Percentiles rank a stretch among this genome's conserved stretches.
phyloP scores from a whole-genome alignment of 2,888 invertebrate genomes.

The Nineta flava region DNA sequence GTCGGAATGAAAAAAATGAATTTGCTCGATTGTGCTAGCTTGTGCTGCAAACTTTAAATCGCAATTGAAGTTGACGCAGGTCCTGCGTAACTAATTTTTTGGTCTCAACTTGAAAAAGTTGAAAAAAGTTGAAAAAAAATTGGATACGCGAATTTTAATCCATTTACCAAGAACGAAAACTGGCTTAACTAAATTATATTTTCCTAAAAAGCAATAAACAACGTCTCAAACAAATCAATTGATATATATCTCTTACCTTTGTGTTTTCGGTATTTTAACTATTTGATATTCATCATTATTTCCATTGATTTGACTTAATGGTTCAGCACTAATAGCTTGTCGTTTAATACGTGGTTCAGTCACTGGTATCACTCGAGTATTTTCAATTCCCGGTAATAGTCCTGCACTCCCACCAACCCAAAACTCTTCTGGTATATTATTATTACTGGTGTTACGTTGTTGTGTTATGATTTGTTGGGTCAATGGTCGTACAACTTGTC shows the following conservation, averaged over 20 bases:
- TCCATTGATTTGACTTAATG: constrained; percentile 38
- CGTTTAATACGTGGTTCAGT: constrained; percentile 46
- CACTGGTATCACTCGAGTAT: constrained; percentile 34
- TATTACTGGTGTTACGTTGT: not conserved
- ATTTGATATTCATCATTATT: constrained; percentile 41
- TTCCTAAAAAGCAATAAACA: no score
- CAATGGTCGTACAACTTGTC: constrained; percentile 56
- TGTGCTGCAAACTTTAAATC: no score
- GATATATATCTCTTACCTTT: constrained; percentile 37
- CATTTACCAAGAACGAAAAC: no score
- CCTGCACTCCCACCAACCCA: constrained; percentile 25
- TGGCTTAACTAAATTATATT: no score
- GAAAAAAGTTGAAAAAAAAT: no score
- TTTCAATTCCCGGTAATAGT: constrained; percentile 31
- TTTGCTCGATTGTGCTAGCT: no score
- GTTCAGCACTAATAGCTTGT: constrained; percentile 76
- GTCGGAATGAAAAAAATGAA: no score
- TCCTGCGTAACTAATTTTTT: no score
- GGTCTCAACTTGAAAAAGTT: no score
- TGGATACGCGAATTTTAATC: no score
- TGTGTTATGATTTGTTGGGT: constrained; percentile 44
- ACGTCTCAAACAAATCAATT: no score
- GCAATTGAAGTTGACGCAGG: no score
- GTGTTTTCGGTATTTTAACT: constrained; percentile 52
- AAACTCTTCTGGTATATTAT: constrained; percentile 21